Evolutionary conservation across 64 coral and sea anemone species (phyloP), one percentile per base, ranked within the genome.

Genomic region (Porites lutea): DNA sequence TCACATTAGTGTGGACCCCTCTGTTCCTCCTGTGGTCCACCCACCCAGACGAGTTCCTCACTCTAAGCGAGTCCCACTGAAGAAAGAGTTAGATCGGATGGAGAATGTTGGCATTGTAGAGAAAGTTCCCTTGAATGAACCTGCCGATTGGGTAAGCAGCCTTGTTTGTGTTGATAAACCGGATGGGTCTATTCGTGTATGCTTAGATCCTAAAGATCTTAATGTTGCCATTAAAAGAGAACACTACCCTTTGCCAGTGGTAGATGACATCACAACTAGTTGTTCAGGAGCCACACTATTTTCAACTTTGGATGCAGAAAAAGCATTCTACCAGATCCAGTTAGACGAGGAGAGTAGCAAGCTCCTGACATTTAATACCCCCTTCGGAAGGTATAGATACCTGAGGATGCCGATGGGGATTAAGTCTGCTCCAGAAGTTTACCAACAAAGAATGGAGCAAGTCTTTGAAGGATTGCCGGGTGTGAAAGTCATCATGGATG

Each of bases 191-290:
- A 47, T 90, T 43, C 22, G 89, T 18, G 66, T 93, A 13, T 93
- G 86, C 75, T 71, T 88, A 16, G 85, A 93, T 44, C 85, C 92
- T 8, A 12, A 73, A 49, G 69, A 87, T 61, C 83, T 93, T 21
- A 93, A 93, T 81, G 7, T 16, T 9, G 75, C 86, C 1, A 88
- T 94, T 15, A 89, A 74, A 65, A 44, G 92, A 58, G 92, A 89
- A 82, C 86, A 94, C 76, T 88, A 52, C 48, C 91, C 72, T 49
- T 48, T 94, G 12, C 86, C 87, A 46, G 89, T 87, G 16, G 78
- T 94, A 3, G 85, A 93, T 19, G 86, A 94, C 27, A 88, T 93
- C 20, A 75, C 87, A n/a, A 52, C 77, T 19, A 70, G 70, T 54
- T 20, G 75, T 44, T 11, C 74, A 48, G 79, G 79, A 69, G 78